Conservation (phyloP, 2,888 invertebrate genomes). For the Pseudolycoriella hygida region DNA sequence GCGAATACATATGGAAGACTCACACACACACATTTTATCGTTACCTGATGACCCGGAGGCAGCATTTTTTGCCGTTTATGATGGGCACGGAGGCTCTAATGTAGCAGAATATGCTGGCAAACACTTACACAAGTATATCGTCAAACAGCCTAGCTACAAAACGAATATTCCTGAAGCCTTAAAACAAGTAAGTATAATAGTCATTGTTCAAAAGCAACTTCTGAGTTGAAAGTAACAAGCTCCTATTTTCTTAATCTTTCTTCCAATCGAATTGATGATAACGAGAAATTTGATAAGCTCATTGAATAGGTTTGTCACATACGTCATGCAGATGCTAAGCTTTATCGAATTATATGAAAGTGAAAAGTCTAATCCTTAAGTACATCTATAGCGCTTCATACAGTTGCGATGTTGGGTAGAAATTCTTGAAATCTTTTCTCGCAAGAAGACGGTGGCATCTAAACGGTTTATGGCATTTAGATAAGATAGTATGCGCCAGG, state of each 20-base stretch:
- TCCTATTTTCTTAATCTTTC: neutral
- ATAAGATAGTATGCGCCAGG: no score
- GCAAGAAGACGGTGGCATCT: no score
- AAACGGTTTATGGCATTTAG: no score
- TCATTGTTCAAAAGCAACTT: no score
- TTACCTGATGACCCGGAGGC: conserved; percentile 84
- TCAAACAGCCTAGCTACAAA: conserved; percentile 64
- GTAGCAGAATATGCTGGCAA: conserved; percentile 91
- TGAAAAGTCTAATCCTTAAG: no score
- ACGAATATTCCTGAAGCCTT: conserved; percentile 61
- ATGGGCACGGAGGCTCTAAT: conserved; percentile 50
- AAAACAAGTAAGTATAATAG: conserved; percentile 48
- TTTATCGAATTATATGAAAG: no score
- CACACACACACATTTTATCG: conserved; percentile 88
- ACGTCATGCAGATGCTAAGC: no score
- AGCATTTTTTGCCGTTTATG: conserved; percentile 93
- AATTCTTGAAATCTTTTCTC: no score
- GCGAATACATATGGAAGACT: conserved; percentile 98
- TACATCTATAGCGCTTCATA: no score
- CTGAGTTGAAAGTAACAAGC: neutral
- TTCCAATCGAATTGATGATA: neutral
- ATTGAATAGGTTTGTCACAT: no score
- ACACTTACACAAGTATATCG: conserved; percentile 83
- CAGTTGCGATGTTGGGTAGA: no score
- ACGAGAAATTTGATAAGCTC: no score